Percentiles rank a stretch among this genome's conserved stretches.
These are phyloP conservation scores for Falco rusticolus DNA, from an alignment of 2,797 vertebrate genomes.

Conservation along the genomic window DNA sequence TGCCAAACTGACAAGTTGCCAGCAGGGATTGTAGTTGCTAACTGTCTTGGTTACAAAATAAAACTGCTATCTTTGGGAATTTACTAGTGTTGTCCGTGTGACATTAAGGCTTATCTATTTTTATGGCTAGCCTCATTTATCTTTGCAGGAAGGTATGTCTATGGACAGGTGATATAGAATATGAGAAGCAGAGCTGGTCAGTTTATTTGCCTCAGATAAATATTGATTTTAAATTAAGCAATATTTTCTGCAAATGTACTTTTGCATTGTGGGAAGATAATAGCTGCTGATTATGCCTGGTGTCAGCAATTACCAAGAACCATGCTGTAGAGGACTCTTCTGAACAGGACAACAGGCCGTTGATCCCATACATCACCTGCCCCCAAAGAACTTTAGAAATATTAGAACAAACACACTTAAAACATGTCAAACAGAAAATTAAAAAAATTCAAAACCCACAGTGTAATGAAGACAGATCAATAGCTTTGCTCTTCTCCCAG, in stretches of 20 bases:
- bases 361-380: background rate
- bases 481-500: background rate
- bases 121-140: background rate
- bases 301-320: background rate
- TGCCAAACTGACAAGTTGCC: slow-evolving; percentile 31
- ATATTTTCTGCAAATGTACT: background rate
- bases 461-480: background rate
- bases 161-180: background rate
- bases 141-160: background rate
- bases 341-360: background rate
- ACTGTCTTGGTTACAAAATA: slow-evolving; percentile 11
- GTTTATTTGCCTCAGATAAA: background rate
- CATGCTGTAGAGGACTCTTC: background rate
- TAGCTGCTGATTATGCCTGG: background rate
- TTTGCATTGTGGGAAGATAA: background rate
- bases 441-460: background rate
- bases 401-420: background rate
- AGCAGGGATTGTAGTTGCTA: slow-evolving; percentile 18
- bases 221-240: background rate
- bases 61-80: background rate
- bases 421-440: background rate
- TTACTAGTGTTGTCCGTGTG: background rate
- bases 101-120: background rate
- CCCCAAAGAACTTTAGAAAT: background rate
- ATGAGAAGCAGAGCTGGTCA: background rate